These are phyloP conservation scores for Anser cygnoides DNA, from an alignment of 2,113 vertebrate genomes.

Conservation along the genomic window DNA sequence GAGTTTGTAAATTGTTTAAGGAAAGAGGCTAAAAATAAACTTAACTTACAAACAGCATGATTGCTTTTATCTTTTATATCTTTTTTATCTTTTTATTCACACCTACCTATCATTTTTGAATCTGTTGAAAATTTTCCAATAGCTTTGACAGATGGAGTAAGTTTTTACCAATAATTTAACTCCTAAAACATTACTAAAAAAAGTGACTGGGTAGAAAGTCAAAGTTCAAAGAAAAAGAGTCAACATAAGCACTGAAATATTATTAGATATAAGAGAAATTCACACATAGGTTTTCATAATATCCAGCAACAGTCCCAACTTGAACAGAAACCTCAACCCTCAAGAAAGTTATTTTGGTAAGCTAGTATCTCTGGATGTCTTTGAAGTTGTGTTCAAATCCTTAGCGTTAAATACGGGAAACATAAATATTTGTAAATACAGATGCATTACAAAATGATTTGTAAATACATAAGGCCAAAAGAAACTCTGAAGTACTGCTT, in stretches of 20 bases:
- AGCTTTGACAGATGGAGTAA: neutral
- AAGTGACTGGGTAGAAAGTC: neutral
- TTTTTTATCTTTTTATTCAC: neutral
- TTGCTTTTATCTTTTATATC: neutral
- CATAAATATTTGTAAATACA: slow-evolving; percentile 30
- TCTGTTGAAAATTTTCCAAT: neutral
- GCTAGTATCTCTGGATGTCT: neutral
- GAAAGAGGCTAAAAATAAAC: neutral
- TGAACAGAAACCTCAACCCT: neutral
- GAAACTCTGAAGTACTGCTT: neutral
- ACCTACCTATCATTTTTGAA: neutral
- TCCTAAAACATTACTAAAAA: neutral
- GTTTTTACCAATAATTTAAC: neutral
- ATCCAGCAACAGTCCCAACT: neutral
- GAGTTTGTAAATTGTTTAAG: too few relatives aligned
- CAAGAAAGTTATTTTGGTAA: neutral
- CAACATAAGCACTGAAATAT: neutral
- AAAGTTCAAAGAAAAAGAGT: neutral
- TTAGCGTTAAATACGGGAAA: neutral
- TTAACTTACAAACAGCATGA: neutral
- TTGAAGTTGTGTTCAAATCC: neutral
- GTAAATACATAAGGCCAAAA: neutral
- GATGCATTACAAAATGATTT: neutral
- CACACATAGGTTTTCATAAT: neutral
- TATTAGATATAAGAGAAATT: neutral